A percentile compares a stretch with the other conserved stretches of the same genome.
phyloP scores from a whole-genome alignment of 2,113 vertebrate genomes.

The Myodes glareolus region DNA sequence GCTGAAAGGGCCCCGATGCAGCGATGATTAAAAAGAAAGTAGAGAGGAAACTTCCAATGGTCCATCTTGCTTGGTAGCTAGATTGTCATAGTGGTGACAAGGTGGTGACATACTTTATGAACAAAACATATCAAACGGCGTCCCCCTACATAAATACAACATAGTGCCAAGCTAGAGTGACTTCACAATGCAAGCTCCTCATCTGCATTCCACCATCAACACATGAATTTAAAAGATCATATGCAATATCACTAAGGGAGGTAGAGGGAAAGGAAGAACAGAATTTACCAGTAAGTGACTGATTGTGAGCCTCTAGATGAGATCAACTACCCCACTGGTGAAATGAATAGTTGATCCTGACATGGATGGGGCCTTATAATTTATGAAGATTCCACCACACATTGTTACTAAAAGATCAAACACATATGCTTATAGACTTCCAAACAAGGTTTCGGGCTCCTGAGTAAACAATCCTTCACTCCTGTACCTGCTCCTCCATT shows the following conservation, averaged over 20 bases:
- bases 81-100: background rate
- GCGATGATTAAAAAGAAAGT: background rate
- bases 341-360: constrained; percentile 24
- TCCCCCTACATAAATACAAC: constrained; percentile 11
- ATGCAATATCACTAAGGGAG: background rate
- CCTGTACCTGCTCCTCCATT: background rate
- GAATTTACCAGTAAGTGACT: background rate
- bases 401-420: background rate
- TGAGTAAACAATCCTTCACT: background rate
- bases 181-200: background rate
- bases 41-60: background rate
- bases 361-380: background rate
- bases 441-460: background rate
- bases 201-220: background rate
- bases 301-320: background rate
- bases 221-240: constrained; percentile 17
- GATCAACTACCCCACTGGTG: background rate
- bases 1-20: background rate
- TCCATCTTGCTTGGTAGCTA: background rate
- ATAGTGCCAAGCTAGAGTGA: background rate
- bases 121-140: background rate
- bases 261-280: background rate
- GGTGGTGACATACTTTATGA: background rate
- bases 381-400: background rate
- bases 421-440: background rate